phyloP scores from a whole-genome alignment of 2,113 vertebrate species.

The Thunnus thynnus region DNA sequence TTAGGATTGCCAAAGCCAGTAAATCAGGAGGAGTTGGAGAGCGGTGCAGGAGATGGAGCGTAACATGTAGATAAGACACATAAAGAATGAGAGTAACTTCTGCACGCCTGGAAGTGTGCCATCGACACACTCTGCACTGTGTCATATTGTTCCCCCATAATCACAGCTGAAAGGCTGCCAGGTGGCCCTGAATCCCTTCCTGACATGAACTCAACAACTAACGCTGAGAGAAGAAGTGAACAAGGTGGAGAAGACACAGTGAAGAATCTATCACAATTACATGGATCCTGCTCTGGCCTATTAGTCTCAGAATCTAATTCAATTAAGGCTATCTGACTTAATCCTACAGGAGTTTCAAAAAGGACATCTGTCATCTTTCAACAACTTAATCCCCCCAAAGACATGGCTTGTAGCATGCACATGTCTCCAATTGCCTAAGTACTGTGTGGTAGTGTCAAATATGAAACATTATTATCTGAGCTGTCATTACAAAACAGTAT shows the following conservation, averaged over 20 bases:
- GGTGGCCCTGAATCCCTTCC: slow-evolving; percentile 48
- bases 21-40: slow-evolving; percentile 39
- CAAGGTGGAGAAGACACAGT: slow-evolving; percentile 1
- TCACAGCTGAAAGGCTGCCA: slow-evolving; percentile 55
- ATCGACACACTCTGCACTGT: slow-evolving; percentile 37
- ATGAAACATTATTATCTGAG: slow-evolving; percentile 24
- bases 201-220: slow-evolving; percentile 45
- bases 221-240: slow-evolving; percentile 4
- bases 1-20: slow-evolving; percentile 36
- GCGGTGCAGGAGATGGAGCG: slow-evolving; percentile 6
- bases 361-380: slow-evolving; percentile 58
- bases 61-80: slow-evolving; percentile 28
- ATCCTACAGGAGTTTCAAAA: slow-evolving; percentile 57
- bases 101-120: slow-evolving; percentile 47
- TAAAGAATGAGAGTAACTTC: slow-evolving; percentile 41
- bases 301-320: slow-evolving; percentile 42
- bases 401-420: slow-evolving; percentile 32
- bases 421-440: slow-evolving; percentile 37
- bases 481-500: slow-evolving; percentile 33
- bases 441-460: slow-evolving; percentile 8
- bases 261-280: slow-evolving; percentile 39
- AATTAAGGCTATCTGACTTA: slow-evolving; percentile 49
- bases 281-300: slow-evolving; percentile 28
- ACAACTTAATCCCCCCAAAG: slow-evolving; percentile 54
- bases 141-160: slow-evolving; percentile 50